phyloP scores from a whole-genome alignment of 2,113 vertebrate species.

The Phoenicopterus ruber region DNA sequence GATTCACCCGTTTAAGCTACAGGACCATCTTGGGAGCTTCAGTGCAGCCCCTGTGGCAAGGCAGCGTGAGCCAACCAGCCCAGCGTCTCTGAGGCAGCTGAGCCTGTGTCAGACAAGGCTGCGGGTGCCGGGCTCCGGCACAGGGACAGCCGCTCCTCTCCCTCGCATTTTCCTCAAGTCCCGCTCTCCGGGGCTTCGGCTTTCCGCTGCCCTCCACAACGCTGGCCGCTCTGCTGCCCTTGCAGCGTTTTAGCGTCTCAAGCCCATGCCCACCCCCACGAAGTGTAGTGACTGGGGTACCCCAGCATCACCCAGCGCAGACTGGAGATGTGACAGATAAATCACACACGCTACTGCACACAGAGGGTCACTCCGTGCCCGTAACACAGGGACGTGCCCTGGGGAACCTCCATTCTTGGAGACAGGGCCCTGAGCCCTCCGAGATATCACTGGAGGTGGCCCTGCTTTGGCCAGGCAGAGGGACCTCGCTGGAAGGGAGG shows the following conservation, averaged over 20 bases:
- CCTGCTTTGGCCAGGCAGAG: not conserved
- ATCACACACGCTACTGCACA: no score
- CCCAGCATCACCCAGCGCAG: not conserved
- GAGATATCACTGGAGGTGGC: not conserved
- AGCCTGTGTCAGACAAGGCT: not conserved
- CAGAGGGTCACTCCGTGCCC: not conserved
- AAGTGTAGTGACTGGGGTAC: not conserved
- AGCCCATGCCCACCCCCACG: no score
- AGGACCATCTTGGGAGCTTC: not conserved
- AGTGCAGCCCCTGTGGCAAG: not conserved
- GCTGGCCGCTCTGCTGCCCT: not conserved
- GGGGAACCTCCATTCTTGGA: not conserved
- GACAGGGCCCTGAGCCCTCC: not conserved
- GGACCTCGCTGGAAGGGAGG: not conserved
- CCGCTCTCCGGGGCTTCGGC: not conserved
- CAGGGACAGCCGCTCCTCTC: not conserved
- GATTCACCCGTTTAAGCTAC: not conserved
- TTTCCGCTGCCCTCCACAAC: not conserved
- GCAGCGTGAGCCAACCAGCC: not conserved
- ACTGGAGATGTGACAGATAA: not conserved
- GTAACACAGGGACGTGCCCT: accelerated
- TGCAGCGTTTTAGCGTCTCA: accelerated
- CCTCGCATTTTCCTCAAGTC: not conserved
- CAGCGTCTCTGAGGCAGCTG: not conserved
- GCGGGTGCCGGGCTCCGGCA: not conserved